Base-by-base conservation (phyloP, 2,797 vertebrate species). In the Yasuhikotakia modesta region DNA sequence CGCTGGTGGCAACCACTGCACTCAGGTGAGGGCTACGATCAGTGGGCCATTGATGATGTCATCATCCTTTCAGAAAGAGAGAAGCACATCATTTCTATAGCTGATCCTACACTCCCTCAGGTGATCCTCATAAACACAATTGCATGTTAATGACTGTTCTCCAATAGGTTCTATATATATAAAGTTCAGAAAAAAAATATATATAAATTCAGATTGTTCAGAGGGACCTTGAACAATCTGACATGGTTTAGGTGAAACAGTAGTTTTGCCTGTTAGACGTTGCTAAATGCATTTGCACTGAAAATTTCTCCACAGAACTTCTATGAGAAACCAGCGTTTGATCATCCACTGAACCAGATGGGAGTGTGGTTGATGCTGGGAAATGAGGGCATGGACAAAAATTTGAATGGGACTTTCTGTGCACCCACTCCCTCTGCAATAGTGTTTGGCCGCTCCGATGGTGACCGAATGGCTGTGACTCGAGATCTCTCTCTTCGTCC, bases 1-100 rank as follows among this genome's bases (percentile, higher is more conserved):
- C 97, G 97, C 67, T 99, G 98, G 98, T 99, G 97, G 98, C 98
- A 99, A 86, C 97, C 97, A 0, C 89, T 98, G 80, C 97, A 99
- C 88, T 99, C 98, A 0, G 97, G 98, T 17, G 96, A 98, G 3
- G 97, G 95, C 17, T 99, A 99, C 2, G 98, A 99, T 86, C 98
- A 99, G 89, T 99, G 98, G 98, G 96, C 97, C 4, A 90, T 99
- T 0, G 98, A 99, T 79, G 97, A 99, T 82, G 91, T 99, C 90
- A 99, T 99, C 60, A 96, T 99, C 88, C 88, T 99, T 70, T 98
- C 97, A 4, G 98, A 99, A 89, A 94, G 96, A 82, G 95, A 99
- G 89, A 99, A 99, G 84, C 97, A 97, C 83, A 92, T 98, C 79
- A 97, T 99, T 82, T 97, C 97, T 0, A 90, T 96, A 72, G 95